These are phyloP conservation scores for Scrobipalpa costella DNA, from an alignment of 2,888 invertebrate species.

Conservation along the genomic window DNA sequence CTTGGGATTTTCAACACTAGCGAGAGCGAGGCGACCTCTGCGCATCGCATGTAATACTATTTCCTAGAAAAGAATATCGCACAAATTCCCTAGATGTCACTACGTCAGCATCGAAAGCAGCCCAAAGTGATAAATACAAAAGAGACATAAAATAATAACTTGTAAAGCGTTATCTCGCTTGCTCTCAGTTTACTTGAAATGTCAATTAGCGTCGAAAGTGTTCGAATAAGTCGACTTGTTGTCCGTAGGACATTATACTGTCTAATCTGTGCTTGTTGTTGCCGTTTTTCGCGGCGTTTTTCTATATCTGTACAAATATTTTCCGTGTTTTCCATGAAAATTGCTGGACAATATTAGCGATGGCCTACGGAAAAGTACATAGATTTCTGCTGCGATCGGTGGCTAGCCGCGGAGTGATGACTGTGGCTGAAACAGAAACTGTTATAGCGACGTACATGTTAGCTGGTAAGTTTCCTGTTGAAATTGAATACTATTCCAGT, in stretches of 20 bases:
- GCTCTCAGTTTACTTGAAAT: background rate
- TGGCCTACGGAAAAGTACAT: slow-evolving; percentile 59
- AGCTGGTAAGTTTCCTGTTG: slow-evolving; percentile 50
- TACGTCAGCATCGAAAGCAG: background rate
- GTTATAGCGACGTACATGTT: slow-evolving; percentile 42
- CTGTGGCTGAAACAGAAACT: slow-evolving; percentile 50
- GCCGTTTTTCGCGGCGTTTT: background rate
- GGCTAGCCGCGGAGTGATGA: slow-evolving; percentile 64
- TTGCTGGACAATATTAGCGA: slow-evolving; percentile 32
- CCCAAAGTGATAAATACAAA: background rate
- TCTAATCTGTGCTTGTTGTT: no score
- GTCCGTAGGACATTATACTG: no score
- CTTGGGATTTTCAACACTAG: no score
- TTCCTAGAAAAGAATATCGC: background rate
- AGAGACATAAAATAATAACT: background rate
- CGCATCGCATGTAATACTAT: background rate
- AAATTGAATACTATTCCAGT: background rate
- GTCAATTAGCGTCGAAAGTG: background rate
- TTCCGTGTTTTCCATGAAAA: background rate
- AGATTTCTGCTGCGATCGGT: slow-evolving; percentile 62
- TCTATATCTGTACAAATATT: background rate
- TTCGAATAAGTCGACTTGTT: background rate
- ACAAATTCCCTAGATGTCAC: background rate
- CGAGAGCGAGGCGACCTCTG: background rate
- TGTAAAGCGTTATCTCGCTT: background rate